Base-by-base conservation (phyloP, 35 echinoderm and acorn worm genomes). In the Holothuria glaberrima region DNA sequence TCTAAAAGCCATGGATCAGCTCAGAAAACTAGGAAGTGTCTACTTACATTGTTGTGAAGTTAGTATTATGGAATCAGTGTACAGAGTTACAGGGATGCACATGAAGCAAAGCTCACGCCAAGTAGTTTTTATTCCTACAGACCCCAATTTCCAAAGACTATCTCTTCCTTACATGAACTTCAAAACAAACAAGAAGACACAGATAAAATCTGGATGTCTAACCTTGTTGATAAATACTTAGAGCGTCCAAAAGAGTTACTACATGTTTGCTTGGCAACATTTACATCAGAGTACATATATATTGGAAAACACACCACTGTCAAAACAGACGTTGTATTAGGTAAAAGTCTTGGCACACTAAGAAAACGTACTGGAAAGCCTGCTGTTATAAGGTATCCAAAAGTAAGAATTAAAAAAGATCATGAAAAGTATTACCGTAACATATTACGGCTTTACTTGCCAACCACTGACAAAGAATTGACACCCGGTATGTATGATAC, bases 21-120 rank as follows among this genome's bases (percentile, higher is more conserved):
- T 92, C 12, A 59, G 58, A 74, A 73, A 75, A 48, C 32, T 86
- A 54, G 90, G 82, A 0, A 86, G 48, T 86, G 68, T 86, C 20
- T 91, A 91, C 31, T 17, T 91, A 24, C 54, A 92, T 26, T 65
- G 87, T 59, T 60, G 90, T 30, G 82, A 92, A 87, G 44, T 92
- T 31, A 86, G 82, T 75, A 68, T 66, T 6, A 74, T 76, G 83
- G 82, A 72, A 50, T 67, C 81, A 12, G 72, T 92, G 0, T 92
- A 92, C 10, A 69, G 80, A 58, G 66, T 84, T 34, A 48, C 65
- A 86, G 68, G 81, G 1, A 85, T 92, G 79, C 30, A 86, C 65
- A 38, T 92, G 48, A 92, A 92, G 54, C 19, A 84, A 25, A 56
- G 90, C n/a, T 67, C 59, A 25, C 33, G 90, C 16, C 34, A 86